phyloP scores from a whole-genome alignment of 2,888 invertebrate species.

The Linnaemya tessellans region DNA sequence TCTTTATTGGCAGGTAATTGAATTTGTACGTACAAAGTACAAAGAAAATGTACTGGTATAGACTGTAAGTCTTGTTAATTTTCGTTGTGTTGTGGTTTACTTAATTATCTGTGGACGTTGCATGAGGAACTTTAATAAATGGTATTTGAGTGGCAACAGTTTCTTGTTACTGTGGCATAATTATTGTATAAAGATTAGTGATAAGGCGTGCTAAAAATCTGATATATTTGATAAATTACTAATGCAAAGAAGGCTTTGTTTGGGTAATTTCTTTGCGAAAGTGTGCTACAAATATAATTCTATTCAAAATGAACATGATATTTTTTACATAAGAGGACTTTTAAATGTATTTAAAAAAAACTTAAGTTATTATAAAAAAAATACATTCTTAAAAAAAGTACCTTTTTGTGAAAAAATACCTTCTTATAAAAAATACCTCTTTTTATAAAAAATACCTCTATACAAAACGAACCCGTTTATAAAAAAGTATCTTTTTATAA shows the following conservation, averaged over 20 bases:
- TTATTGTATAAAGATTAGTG: conserved; percentile 4
- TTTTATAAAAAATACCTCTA: background rate
- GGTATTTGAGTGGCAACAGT: background rate
- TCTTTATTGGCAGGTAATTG: conserved; percentile 59
- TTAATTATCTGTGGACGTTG: too few relatives aligned
- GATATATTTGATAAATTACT: background rate
- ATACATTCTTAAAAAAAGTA: background rate
- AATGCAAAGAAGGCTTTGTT: too few relatives aligned
- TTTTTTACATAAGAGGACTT: too few relatives aligned
- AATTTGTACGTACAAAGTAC: conserved; percentile 49
- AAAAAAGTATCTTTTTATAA: too few relatives aligned
- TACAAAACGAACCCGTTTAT: background rate
- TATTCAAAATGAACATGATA: too few relatives aligned
- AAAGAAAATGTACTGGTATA: background rate
- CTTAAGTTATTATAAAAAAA: too few relatives aligned
- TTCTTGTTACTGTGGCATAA: conserved; percentile 12
- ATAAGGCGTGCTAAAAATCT: background rate
- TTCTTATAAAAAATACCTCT: too few relatives aligned
- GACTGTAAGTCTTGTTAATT: background rate
- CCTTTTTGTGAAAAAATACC: background rate
- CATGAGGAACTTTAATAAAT: background rate
- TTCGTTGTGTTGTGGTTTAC: background rate
- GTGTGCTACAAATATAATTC: too few relatives aligned
- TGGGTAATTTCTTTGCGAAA: too few relatives aligned
- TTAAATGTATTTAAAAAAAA: too few relatives aligned